A percentile compares a stretch with the other conserved stretches of the same genome.
These are phyloP conservation scores for Pseudococcus viburni DNA, from an alignment of 2,888 invertebrate species.

Conservation along the genomic window DNA sequence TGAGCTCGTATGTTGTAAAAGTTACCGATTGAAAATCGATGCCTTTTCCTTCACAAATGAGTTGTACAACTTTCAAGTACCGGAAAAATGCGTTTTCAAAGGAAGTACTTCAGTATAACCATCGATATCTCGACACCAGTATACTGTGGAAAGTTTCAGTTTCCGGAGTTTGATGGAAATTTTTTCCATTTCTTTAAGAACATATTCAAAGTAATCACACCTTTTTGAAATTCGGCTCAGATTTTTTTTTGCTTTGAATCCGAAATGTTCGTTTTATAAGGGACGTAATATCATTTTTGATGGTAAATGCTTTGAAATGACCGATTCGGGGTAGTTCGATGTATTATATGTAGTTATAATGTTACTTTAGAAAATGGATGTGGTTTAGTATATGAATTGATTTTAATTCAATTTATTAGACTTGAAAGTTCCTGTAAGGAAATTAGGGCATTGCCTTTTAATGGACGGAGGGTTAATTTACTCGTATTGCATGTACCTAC, in stretches of 20 bases:
- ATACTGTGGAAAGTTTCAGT: conserved; percentile 18
- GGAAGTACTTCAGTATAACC: conserved; percentile 7
- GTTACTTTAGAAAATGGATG: too few relatives aligned
- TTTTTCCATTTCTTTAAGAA: conserved; percentile 23
- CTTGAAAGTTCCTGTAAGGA: too few relatives aligned
- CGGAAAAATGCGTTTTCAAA: conserved; percentile 45
- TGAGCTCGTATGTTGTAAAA: background rate
- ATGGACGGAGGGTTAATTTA: too few relatives aligned
- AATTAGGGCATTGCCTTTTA: too few relatives aligned
- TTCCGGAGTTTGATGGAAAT: conserved; percentile 27
- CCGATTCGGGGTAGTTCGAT: background rate
- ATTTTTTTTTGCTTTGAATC: background rate
- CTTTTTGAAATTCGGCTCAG: background rate
- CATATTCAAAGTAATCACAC: conserved; percentile 11
- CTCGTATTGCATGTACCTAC: too few relatives aligned
- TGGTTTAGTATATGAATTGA: too few relatives aligned
- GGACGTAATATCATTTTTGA: background rate
- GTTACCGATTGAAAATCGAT: conserved; percentile 6
- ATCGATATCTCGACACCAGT: conserved; percentile 40
- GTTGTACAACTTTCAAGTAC: conserved; percentile 37
- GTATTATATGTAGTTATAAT: too few relatives aligned
- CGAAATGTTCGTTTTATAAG: background rate
- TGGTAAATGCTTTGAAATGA: background rate
- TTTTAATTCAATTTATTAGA: too few relatives aligned
- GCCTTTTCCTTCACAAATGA: conserved; percentile 21